A percentile compares a stretch with the other conserved stretches of the same genome.
Conservation (phyloP, 2,113 vertebrate species). For the Bos taurus region ARS-UCD2.0 NC_037330.1:56974501-56975000, state of each 20-base stretch:
- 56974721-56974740: background rate
- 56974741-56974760: background rate
- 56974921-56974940: background rate
- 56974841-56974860: conserved; percentile 3
- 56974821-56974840: background rate
- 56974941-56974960: background rate
- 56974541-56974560: conserved; percentile 17
- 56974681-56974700: background rate
- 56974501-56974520: background rate
- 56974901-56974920: background rate
- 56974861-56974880: background rate
- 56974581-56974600: background rate
- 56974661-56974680: background rate
- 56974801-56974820: background rate
- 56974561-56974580: background rate
- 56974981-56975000: background rate
- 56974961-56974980: background rate
- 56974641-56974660: background rate
- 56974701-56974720: background rate
- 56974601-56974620: background rate
- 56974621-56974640: background rate
- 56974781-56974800: background rate
- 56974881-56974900: background rate
- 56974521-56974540: background rate
- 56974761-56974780: background rate